Base-by-base conservation (phyloP, 2,888 invertebrate genomes). In the Ichneumon xanthorius region DNA sequence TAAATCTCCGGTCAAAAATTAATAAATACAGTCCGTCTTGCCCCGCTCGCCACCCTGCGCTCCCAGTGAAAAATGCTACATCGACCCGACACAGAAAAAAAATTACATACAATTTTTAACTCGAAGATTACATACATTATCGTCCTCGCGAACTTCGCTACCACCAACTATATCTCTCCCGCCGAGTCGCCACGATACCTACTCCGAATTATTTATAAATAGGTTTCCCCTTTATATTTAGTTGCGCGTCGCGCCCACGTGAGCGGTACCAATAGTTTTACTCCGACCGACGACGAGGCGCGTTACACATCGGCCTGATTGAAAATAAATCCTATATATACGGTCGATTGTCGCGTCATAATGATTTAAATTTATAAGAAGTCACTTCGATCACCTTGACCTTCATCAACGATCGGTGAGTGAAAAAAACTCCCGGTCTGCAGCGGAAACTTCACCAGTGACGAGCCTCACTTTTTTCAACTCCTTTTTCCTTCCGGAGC, bases 201-300 rank as follows among this genome's bases (percentile, higher is more conserved):
- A 84, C 81, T 71, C 76, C 48, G 67, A 78, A 82, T 67, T 58
- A 30, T 88, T 87, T 89, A 90, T 89, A 88, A 91, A 91, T 89
- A 90, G 89, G 85, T 72, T 63, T 73, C 48, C 73, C 48, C 73
- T 83, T 86, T 90, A 89, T 91, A 90, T 89, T 90, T 91, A 91
- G 89, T 80, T 83, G 55, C 11, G 65, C 19, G 6, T 22, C 22
- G 45, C 70, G 48, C 50, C 58, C 73, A 83, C 76, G 80, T 80
- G 77, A 77, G 77, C 61, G 78, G 82, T 55, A 63, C 16, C 53
- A 61, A 50, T 30, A 77, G 53, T 78, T 67, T 65, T 6, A 58
- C 65, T 50, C 45, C 53, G 53, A 19, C 48, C 33, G 30, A 67
- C 50, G 33, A 68, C 73, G 61, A 55, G 48, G 37, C 61, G 40